Evolutionary conservation across 2,888 invertebrate genomes (phyloP).

Genomic region (Heliconius cydno): DNA sequence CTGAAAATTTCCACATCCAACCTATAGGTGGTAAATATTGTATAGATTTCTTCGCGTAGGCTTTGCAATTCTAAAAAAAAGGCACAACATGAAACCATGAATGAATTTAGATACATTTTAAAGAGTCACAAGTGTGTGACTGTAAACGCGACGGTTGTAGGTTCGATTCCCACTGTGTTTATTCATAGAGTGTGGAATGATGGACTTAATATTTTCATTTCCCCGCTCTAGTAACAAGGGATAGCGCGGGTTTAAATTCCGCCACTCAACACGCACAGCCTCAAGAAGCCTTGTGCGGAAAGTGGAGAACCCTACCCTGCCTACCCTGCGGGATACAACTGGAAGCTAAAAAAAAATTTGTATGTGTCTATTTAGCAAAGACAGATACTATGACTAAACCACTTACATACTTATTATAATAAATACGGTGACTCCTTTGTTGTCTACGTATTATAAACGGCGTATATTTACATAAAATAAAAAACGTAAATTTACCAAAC

Average conservation of each 20-base stretch:
- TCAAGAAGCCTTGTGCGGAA: not conserved
- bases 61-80: constrained; percentile 92
- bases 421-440: not conserved
- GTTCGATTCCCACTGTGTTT: too few species aligned
- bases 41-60: constrained; percentile 96
- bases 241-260: too few species aligned
- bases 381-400: too few species aligned
- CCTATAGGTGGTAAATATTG: constrained; percentile 96
- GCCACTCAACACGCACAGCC: too few species aligned
- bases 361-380: too few species aligned
- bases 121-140: too few species aligned
- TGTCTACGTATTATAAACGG: not conserved
- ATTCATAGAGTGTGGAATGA: too few species aligned
- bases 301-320: not conserved
- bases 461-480: not conserved
- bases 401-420: not conserved
- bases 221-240: too few species aligned
- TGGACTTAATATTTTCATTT: too few species aligned
- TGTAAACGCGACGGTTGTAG: too few species aligned
- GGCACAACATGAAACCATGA: not conserved
- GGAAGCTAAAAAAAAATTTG: too few species aligned
- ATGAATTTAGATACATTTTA: not conserved
- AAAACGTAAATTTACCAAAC: not conserved
- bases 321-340: not conserved
- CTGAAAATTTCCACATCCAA: constrained; percentile 98